phyloP scores from a whole-genome alignment of 2,797 vertebrate species.

The Notolepis coatsorum region DNA sequence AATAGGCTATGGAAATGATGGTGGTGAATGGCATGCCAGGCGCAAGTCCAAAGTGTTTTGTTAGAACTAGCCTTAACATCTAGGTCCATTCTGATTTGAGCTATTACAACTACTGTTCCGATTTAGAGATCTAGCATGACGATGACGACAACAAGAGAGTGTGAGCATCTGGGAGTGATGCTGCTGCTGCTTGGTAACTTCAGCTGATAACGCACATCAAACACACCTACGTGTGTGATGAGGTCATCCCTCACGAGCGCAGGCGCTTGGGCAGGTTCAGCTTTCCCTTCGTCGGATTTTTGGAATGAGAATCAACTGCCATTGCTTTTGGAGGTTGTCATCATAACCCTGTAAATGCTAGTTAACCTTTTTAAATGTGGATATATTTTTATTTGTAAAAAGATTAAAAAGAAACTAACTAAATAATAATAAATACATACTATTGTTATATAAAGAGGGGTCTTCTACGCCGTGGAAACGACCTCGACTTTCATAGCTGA shows the following conservation, averaged over 20 bases:
- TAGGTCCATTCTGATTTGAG: too few relatives aligned
- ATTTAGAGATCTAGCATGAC: too few relatives aligned
- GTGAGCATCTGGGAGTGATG: too few relatives aligned
- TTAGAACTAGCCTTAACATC: too few relatives aligned
- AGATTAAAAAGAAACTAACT: too few relatives aligned
- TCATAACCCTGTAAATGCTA: constrained; percentile 8
- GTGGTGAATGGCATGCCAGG: too few relatives aligned
- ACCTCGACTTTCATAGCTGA: constrained; percentile 28
- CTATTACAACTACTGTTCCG: too few relatives aligned
- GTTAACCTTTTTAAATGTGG: not conserved
- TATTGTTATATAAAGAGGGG: not conserved
- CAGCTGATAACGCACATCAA: not conserved
- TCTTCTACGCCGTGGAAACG: constrained; percentile 6
- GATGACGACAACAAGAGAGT: too few relatives aligned
- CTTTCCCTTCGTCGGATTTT: constrained; percentile 48
- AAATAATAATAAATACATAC: not conserved
- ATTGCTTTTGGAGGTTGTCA: constrained; percentile 35
- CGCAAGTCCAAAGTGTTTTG: too few relatives aligned
- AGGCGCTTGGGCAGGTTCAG: constrained; percentile 57
- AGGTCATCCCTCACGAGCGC: constrained; percentile 63
- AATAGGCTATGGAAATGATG: too few relatives aligned
- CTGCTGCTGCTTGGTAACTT: too few relatives aligned
- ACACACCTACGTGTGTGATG: constrained; percentile 44
- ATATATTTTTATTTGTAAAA: too few relatives aligned
- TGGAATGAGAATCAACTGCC: constrained; percentile 59